These are phyloP conservation scores for Amia ocellicauda DNA, from an alignment of 2,113 vertebrate genomes.

Conservation along the genomic window DNA sequence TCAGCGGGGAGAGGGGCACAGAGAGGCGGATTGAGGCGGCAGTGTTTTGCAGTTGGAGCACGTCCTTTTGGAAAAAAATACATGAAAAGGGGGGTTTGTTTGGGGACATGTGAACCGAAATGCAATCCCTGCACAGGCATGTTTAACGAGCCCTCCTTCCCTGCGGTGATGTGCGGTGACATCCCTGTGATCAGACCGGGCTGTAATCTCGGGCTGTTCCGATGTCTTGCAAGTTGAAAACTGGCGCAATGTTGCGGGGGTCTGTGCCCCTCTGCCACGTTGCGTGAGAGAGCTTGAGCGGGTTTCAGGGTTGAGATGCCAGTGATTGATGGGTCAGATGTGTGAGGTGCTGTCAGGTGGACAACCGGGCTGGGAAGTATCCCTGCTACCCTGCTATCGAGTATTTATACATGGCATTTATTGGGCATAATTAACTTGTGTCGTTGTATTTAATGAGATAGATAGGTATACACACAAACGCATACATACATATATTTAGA, in stretches of 20 bases:
- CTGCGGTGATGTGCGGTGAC: too few relatives aligned
- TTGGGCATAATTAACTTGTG: too few relatives aligned
- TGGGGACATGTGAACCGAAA: not conserved
- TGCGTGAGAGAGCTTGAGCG: too few relatives aligned
- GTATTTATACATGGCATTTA: conserved; percentile 5
- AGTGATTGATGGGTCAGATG: too few relatives aligned
- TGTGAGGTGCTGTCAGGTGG: too few relatives aligned
- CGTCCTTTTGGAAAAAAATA: conserved; percentile 47
- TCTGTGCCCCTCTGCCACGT: not conserved
- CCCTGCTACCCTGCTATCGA: too few relatives aligned
- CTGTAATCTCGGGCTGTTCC: not conserved
- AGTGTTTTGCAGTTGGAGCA: conserved; percentile 70
- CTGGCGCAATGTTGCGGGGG: not conserved
- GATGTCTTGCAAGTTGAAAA: conserved; percentile 15
- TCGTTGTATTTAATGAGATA: too few relatives aligned
- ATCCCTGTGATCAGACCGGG: not conserved
- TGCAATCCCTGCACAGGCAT: not conserved
- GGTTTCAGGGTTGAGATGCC: too few relatives aligned
- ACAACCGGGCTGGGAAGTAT: too few relatives aligned
- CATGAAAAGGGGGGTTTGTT: conserved; percentile 44
- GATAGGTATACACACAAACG: too few relatives aligned
- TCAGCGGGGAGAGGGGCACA: conserved; percentile 30
- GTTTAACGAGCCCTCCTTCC: not conserved
- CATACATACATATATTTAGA: too few relatives aligned
- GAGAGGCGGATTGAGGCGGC: conserved; percentile 53